phyloP scores from a whole-genome alignment of 1,140 invertebrate species.

The Rhizoglyphus robini region DNA sequence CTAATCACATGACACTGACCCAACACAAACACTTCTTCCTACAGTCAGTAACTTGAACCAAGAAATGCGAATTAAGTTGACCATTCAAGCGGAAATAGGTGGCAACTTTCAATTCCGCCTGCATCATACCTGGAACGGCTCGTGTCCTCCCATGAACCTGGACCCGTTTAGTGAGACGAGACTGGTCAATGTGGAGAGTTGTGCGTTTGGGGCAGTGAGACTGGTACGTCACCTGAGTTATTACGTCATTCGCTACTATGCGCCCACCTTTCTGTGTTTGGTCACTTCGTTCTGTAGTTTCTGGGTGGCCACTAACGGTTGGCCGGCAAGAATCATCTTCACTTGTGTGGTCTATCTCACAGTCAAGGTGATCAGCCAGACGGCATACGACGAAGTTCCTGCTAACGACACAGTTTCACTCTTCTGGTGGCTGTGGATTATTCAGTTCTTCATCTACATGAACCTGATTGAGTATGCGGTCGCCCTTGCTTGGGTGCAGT shows the following conservation, averaged over 20 bases:
- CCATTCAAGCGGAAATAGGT: neutral
- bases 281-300: slow-evolving; percentile 23
- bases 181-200: neutral
- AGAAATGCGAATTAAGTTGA: neutral
- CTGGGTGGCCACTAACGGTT: slow-evolving; percentile 25
- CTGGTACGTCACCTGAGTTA: slow-evolving; percentile 23
- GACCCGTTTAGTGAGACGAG: neutral
- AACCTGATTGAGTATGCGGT: slow-evolving; percentile 12
- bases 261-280: slow-evolving; percentile 25
- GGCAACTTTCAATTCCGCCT: neutral
- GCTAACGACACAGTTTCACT: slow-evolving; percentile 12
- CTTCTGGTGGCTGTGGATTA: slow-evolving; percentile 20
- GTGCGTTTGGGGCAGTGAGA: slow-evolving; percentile 20
- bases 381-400: neutral
- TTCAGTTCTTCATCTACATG: slow-evolving; percentile 17
- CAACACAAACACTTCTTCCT: too few species aligned
- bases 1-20: neutral
- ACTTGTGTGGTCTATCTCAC: neutral
- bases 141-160: neutral
- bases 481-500: slow-evolving; percentile 16
- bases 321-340: slow-evolving; percentile 23
- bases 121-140: neutral
- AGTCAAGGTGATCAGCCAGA: neutral
- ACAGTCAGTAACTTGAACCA: neutral
- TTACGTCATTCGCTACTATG: slow-evolving; percentile 25